Conservation (phyloP, 2,797 vertebrate species). For the Mallotus villosus region DNA sequence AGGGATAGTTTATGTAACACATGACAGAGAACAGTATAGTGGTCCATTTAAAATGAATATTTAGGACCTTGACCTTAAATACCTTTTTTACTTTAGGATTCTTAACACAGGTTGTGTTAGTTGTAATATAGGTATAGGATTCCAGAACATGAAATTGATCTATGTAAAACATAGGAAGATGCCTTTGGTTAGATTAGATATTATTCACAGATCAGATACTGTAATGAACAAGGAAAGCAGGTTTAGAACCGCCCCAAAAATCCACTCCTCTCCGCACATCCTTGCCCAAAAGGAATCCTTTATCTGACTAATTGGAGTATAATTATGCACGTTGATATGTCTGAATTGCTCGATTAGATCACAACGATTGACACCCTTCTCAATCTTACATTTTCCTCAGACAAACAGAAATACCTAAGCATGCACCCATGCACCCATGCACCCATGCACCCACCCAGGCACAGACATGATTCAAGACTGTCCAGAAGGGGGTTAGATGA, state of each 20-base stretch:
- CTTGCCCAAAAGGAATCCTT: too few species aligned
- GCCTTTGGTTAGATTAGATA: not conserved
- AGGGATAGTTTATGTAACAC: constrained; percentile 5
- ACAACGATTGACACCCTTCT: not conserved
- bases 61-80: not conserved
- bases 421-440: not conserved
- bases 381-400: not conserved
- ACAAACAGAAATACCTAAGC: not conserved
- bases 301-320: not conserved
- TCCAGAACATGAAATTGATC: too few species aligned
- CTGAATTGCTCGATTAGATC: not conserved
- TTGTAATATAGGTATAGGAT: not conserved
- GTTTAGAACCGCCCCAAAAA: not conserved
- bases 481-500: not conserved
- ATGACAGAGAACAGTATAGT: not conserved
- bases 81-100: not conserved
- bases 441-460: not conserved
- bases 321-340: not conserved
- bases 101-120: not conserved
- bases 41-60: not conserved
- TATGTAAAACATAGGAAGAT: too few species aligned
- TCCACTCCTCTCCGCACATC: too few species aligned
- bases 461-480: not conserved
- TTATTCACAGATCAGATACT: not conserved
- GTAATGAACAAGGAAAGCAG: too few species aligned